These are phyloP conservation scores for Ctenicera cuprea DNA, from an alignment of 2,888 invertebrate genomes.

Conservation along the genomic window DNA sequence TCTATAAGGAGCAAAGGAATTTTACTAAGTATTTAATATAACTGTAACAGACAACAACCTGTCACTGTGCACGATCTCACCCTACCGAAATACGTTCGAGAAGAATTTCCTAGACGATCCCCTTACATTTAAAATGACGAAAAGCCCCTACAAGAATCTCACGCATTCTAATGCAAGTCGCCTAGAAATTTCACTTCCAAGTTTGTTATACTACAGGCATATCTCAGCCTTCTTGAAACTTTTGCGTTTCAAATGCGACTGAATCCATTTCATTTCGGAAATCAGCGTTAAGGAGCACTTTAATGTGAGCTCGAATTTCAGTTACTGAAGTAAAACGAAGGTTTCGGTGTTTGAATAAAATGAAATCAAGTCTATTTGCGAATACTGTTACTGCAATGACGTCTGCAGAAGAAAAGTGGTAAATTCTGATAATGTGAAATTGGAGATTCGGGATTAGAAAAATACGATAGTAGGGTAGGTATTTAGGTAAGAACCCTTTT, in stretches of 20 bases:
- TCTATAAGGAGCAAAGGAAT: background rate
- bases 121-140: slow-evolving; percentile 47
- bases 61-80: slow-evolving; percentile 37
- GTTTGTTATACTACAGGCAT: slow-evolving; percentile 44
- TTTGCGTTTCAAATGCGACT: slow-evolving; percentile 26
- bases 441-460: slow-evolving; percentile 13
- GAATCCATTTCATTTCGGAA: slow-evolving; percentile 47
- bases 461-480: background rate
- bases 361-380: slow-evolving; percentile 28
- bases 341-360: slow-evolving; percentile 26
- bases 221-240: slow-evolving; percentile 31
- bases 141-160: slow-evolving; percentile 43
- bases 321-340: slow-evolving; percentile 31
- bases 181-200: slow-evolving; percentile 40
- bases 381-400: slow-evolving; percentile 13
- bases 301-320: slow-evolving; percentile 36
- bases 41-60: slow-evolving; percentile 30
- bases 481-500: too few species aligned
- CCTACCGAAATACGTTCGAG: slow-evolving; percentile 35
- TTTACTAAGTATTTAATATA: slow-evolving; percentile 17
- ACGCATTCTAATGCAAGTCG: slow-evolving; percentile 45
- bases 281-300: slow-evolving; percentile 42
- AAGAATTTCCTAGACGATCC: slow-evolving; percentile 47
- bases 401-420: background rate
- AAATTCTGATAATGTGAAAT: slow-evolving; percentile 10